Conservation (phyloP, 1,140 invertebrate species). For the Papilio aristodemus region DNA sequence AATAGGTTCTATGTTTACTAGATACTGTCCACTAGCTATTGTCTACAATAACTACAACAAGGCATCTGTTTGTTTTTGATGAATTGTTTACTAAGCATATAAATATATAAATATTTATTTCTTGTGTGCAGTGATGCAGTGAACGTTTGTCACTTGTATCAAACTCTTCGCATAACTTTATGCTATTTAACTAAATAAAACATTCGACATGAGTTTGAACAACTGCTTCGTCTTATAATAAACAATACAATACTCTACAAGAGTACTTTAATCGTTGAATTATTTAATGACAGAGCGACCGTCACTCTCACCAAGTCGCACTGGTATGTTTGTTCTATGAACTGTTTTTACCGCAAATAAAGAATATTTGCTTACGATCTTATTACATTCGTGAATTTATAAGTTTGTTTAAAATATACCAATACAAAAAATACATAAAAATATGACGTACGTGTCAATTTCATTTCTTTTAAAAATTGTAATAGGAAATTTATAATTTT, state of each 20-base stretch:
- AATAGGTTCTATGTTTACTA: too few species aligned
- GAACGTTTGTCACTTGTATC: conserved; percentile 40
- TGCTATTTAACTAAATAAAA: conserved; percentile 46
- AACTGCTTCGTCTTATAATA: conserved; percentile 40
- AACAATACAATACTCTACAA: neutral
- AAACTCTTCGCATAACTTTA: conserved; percentile 40
- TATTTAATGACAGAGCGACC: neutral
- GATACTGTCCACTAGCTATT: too few species aligned
- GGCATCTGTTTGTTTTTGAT: too few species aligned
- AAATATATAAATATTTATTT: too few species aligned
- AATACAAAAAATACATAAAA: too few species aligned
- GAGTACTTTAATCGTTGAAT: neutral
- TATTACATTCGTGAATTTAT: neutral
- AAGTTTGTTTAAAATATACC: too few species aligned
- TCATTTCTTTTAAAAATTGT: too few species aligned
- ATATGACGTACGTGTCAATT: too few species aligned
- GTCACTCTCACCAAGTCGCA: neutral
- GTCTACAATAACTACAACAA: too few species aligned
- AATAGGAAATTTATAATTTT: too few species aligned
- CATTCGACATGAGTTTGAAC: conserved; percentile 47
- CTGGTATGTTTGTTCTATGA: neutral
- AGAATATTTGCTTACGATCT: neutral
- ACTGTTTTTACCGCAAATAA: too few species aligned
- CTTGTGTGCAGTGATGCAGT: conserved; percentile 29
- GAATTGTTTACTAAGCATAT: too few species aligned